Conservation (phyloP, 2,113 vertebrate species). For the Rhadina sibilatrix region DNA sequence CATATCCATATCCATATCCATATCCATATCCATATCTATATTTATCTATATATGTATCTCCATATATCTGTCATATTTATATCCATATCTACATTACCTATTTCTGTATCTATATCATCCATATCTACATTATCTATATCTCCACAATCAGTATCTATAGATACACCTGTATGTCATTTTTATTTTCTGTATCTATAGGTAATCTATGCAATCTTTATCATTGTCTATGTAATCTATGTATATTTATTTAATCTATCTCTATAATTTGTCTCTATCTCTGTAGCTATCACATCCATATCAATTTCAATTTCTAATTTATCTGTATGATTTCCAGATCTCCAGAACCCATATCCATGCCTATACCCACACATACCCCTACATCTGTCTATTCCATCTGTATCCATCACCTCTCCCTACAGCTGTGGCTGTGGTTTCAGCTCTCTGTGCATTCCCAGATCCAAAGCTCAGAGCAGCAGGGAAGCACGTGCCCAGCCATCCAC, state of each 20-base stretch:
- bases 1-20: accelerated
- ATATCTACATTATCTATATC: not conserved
- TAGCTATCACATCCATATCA: not conserved
- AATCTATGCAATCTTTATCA: not conserved
- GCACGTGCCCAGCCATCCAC: accelerated
- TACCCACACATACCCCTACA: not conserved
- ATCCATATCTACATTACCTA: not conserved
- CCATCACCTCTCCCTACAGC: not conserved
- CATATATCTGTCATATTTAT: not conserved
- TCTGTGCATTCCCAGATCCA: not conserved
- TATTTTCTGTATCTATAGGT: not conserved
- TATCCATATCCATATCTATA: not conserved
- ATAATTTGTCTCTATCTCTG: not conserved
- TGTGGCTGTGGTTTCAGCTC: not conserved
- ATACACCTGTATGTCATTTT: not conserved
- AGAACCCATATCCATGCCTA: not conserved
- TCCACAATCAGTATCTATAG: not conserved
- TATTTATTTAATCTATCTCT: not conserved
- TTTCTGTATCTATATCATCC: not conserved
- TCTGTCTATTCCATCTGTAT: not conserved
- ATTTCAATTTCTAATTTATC: not conserved
- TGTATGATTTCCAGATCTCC: not conserved
- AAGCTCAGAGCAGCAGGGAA: not conserved
- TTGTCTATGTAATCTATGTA: not conserved
- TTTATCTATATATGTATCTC: no score